These are phyloP conservation scores for Junonia oenone DNA, from an alignment of 2,888 invertebrate genomes.

Conservation along the genomic window DNA sequence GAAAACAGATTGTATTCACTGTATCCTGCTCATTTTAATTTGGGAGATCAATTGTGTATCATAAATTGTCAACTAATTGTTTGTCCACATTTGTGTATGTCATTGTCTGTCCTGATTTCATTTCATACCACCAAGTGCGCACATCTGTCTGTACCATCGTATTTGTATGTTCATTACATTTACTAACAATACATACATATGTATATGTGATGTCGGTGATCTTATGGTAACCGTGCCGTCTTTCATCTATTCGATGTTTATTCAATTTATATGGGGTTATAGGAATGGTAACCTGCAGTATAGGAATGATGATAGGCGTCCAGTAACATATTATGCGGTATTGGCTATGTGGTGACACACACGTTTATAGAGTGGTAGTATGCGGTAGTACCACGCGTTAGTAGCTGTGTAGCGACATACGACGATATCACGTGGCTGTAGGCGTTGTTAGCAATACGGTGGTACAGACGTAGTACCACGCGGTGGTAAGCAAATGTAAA, in stretches of 20 bases:
- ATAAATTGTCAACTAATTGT: too few species aligned
- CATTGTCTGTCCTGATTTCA: neutral
- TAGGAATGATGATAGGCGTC: too few species aligned
- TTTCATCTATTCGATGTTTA: neutral
- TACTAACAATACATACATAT: slow-evolving; percentile 2
- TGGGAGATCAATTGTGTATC: neutral
- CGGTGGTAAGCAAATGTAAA: neutral
- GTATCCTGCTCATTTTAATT: neutral
- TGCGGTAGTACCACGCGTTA: too few species aligned
- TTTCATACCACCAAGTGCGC: neutral
- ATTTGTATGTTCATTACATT: neutral
- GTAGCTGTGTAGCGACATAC: too few species aligned
- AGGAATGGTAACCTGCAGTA: too few species aligned
- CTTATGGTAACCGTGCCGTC: neutral
- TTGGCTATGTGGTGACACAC: too few species aligned
- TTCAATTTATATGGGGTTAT: too few species aligned
- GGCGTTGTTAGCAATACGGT: too few species aligned
- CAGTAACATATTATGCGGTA: too few species aligned
- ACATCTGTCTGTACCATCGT: neutral
- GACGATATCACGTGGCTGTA: too few species aligned
- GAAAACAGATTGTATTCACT: too few species aligned
- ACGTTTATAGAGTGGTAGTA: neutral
- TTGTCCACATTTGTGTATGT: neutral
- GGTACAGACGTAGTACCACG: neutral
- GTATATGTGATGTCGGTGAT: neutral